Evolutionary conservation across 2,113 vertebrate genomes (phyloP).

Genomic region (Ceyx melanurus): DNA sequence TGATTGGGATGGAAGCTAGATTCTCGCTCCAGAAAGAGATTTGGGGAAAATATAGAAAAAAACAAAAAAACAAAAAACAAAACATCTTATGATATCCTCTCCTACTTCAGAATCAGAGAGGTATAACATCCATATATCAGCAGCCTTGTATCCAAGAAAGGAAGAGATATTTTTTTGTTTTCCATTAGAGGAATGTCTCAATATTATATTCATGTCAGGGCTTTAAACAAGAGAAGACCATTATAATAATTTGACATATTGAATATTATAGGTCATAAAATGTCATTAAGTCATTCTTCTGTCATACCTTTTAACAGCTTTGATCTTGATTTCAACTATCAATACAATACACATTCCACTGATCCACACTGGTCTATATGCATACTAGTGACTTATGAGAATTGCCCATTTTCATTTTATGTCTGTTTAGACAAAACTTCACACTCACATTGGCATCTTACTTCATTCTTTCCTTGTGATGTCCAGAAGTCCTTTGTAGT

Average conservation of each 20-base stretch:
- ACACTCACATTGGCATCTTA: accelerated
- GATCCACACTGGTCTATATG: not conserved
- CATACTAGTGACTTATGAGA: not conserved
- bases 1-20: not conserved
- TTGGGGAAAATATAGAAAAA: not conserved
- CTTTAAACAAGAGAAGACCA: not conserved
- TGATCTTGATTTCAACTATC: not conserved
- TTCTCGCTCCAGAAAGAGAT: not conserved
- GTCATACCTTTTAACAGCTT: not conserved
- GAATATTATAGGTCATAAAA: not conserved
- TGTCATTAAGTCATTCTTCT: not conserved
- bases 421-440: not conserved
- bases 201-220: not conserved
- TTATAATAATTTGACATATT: not conserved
- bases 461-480: not conserved
- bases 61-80: not conserved
- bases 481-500: not conserved
- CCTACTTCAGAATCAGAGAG: not conserved
- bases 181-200: not conserved
- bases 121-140: not conserved
- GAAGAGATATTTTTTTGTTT: not conserved
- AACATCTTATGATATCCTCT: not conserved
- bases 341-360: not conserved
- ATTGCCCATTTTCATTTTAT: not conserved
- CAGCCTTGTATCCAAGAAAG: not conserved